Evolutionary conservation across 1,140 invertebrate species (phyloP), one percentile per base, ranked within the genome.

Genomic region (Diorhabda sublineata): DNA sequence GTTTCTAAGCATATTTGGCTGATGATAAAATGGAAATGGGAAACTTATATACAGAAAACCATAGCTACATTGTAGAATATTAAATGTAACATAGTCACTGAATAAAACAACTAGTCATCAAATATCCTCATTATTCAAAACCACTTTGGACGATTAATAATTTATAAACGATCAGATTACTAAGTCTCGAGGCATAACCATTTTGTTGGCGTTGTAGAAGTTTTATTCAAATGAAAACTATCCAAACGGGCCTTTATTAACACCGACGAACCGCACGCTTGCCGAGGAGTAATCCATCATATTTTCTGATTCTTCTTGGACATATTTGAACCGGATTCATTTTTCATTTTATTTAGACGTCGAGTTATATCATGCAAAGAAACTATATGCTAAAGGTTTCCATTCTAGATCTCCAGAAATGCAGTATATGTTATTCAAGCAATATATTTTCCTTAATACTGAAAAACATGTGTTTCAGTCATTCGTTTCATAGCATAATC

Each of bases 171-270:
- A 52, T 52, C n/a, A n/a, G 47, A 52, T 52, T 52, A 52, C 47
- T 52, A 8, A 52, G 47, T 26, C 47, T 52, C 6, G 47, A 8
- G 47, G 47, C n/a, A n/a, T 8, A 52, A 52, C 47, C 6, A n/a
- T n/a, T 52, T 6, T 52, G 6, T 52, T 52, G 47, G 6, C 47
- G 26, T 26, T 26, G 26, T n/a, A n/a, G n/a, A 52, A 52, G 6
- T 52, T 52, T 52, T 52, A 52, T 52, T 52, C n/a, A 52, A 52
- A 52, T 52, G 47, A 52, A 52, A 52, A 52, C 47, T 52, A 52
- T 52, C 47, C 47, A 8, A 52, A 52, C 47, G 47, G 47, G 6
- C 47, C 47, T 52, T 52, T 52, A 52, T 52, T 8, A 52, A 52
- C 47, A n/a, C 47, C 47, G 47, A 52, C 47, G 6, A 52, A 52